These are phyloP conservation scores for Mungos mungo DNA, from an alignment of 2,113 vertebrate genomes.

Conservation along the genomic window DNA sequence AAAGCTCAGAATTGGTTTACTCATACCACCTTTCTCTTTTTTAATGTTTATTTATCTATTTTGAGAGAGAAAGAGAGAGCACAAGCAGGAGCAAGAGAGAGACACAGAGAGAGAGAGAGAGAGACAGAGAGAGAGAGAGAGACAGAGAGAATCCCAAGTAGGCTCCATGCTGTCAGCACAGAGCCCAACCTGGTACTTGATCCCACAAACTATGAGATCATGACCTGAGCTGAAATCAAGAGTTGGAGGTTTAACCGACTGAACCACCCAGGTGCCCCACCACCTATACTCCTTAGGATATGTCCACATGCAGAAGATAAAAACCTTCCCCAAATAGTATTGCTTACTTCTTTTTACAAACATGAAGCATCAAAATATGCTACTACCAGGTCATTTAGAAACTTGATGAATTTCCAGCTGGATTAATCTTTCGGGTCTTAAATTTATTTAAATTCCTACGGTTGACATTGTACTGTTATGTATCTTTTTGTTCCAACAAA, in stretches of 20 bases:
- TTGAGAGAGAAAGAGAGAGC: background rate
- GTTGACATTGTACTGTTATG: background rate
- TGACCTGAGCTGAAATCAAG: background rate
- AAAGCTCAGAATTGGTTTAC: background rate
- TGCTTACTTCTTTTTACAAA: slow-evolving; percentile 17
- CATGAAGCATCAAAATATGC: background rate
- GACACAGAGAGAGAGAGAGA: background rate
- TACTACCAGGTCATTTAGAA: background rate
- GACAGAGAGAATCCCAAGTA: background rate
- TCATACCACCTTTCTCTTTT: background rate
- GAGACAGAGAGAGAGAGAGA: no score
- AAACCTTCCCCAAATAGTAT: background rate
- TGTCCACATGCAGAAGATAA: background rate
- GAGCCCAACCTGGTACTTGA: background rate
- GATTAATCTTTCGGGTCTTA: background rate
- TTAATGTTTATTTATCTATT: background rate
- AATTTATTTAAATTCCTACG: background rate
- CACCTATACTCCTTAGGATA: background rate
- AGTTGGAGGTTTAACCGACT: background rate
- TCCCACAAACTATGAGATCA: background rate
- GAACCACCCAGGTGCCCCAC: background rate
- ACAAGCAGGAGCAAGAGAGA: background rate
- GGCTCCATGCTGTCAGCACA: background rate
- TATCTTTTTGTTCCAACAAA: background rate
- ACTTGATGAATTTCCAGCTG: background rate